Conservation (phyloP, 1,140 invertebrate species). For the Ceratina japonica region DNA sequence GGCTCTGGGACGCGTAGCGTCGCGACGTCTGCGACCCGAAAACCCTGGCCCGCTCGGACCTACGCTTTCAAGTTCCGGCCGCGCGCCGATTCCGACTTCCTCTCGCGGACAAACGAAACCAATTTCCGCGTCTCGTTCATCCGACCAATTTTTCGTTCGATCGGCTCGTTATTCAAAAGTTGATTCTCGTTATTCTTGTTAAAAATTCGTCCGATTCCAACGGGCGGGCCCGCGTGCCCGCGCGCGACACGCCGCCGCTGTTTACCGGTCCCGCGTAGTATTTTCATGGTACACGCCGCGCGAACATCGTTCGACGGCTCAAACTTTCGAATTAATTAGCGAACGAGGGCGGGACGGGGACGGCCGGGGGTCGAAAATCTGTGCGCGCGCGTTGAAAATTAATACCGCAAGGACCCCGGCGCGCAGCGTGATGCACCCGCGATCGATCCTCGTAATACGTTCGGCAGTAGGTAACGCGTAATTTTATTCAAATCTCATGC, state of each 20-base stretch:
- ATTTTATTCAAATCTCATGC: constrained; percentile 65
- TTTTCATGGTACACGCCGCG: not conserved
- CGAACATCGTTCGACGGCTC: not conserved
- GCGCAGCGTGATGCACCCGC: not conserved
- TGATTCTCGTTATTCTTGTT: no score
- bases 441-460: constrained; percentile 53
- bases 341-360: not conserved
- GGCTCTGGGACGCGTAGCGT: not conserved
- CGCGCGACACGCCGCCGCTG: no score
- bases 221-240: no score
- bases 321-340: constrained; percentile 42
- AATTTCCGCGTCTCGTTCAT: no score
- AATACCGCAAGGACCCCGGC: constrained; percentile 10
- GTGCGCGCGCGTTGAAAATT: constrained; percentile 2
- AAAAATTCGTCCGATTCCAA: no score
- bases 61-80: no score
- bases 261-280: no score
- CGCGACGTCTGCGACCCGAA: not conserved
- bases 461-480: constrained; percentile 51
- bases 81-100: no score
- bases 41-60: no score
- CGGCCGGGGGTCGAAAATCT: not conserved
- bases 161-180: no score
- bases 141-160: no score
- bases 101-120: no score